These are phyloP conservation scores for Caenorhabditis virilis DNA, from an alignment of 2,888 invertebrate species.

Conservation along the genomic window DNA sequence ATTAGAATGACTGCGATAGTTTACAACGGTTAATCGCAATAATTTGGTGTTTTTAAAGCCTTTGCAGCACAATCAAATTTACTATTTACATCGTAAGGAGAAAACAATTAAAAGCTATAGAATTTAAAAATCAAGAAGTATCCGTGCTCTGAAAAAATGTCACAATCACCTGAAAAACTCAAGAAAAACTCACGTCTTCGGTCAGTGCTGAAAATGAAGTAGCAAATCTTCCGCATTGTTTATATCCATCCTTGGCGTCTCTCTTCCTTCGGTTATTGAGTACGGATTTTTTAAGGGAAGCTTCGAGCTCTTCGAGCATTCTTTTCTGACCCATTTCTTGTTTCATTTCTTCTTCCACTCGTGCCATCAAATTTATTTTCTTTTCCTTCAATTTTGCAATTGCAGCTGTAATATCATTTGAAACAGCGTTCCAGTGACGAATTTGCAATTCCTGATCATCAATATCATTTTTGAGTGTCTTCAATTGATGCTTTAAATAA, in stretches of 20 bases:
- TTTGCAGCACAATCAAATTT: no score
- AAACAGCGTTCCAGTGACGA: conserved; percentile 4
- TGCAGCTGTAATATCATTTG: conserved; percentile 15
- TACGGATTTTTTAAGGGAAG: conserved; percentile 12
- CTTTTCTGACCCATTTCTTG: conserved; percentile 27
- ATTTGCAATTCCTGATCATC: conserved; percentile 4
- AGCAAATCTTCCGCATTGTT: not conserved
- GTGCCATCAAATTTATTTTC: conserved; percentile 10
- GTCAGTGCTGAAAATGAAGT: conserved; percentile 19
- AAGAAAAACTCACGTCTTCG: conserved; percentile 4
- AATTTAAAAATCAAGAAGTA: not conserved
- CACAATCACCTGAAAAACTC: conserved; percentile 2
- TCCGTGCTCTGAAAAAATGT: not conserved
- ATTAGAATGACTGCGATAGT: no score
- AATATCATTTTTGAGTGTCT: conserved; percentile 17
- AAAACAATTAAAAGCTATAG: no score
- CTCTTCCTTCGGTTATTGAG: not conserved
- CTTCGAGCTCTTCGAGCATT: conserved; percentile 31
- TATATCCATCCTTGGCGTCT: not conserved
- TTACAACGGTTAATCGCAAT: no score
- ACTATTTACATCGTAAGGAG: no score
- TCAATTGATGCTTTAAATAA: conserved; percentile 27
- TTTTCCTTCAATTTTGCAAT: conserved; percentile 19
- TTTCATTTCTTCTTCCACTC: conserved; percentile 17
- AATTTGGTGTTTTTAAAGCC: no score